Conservation (phyloP, 2,888 invertebrate species). For the Trichogramma dendrolimi region DNA sequence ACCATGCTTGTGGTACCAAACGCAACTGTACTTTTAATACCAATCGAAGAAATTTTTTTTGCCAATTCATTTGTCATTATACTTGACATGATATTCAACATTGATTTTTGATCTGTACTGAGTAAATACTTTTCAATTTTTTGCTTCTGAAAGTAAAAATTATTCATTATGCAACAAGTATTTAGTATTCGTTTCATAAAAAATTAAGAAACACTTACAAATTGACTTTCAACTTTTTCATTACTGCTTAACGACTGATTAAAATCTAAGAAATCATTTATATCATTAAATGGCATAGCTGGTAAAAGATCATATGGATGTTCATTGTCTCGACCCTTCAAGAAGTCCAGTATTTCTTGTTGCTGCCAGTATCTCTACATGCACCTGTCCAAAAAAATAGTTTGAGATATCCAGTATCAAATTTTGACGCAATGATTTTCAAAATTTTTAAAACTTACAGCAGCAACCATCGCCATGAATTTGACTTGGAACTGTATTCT, state of each 20-base stretch:
- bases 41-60: conserved; percentile 19
- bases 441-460: too few relatives aligned
- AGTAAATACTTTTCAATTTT: conserved; percentile 19
- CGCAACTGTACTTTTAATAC: conserved; percentile 16
- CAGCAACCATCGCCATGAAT: too few relatives aligned
- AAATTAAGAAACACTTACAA: conserved; percentile 15
- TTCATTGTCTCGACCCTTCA: too few relatives aligned
- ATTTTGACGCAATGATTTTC: too few relatives aligned
- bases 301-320: too few relatives aligned
- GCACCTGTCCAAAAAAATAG: too few relatives aligned
- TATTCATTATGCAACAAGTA: too few relatives aligned
- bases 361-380: too few relatives aligned
- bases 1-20: conserved; percentile 21
- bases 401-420: too few relatives aligned
- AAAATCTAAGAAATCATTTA: conserved; percentile 25
- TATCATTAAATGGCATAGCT: conserved; percentile 20
- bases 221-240: conserved; percentile 22
- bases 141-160: too few relatives aligned
- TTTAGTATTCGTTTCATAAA: neutral
- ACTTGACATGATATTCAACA: conserved; percentile 20
- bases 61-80: conserved; percentile 23
- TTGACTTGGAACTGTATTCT: too few relatives aligned
- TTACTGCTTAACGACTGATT: conserved; percentile 19
- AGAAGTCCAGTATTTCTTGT: too few relatives aligned
- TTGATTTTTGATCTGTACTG: conserved; percentile 18